These are phyloP conservation scores for Brevipalpus yothersi DNA, from an alignment of 1,140 invertebrate genomes.

Conservation along the genomic window DNA sequence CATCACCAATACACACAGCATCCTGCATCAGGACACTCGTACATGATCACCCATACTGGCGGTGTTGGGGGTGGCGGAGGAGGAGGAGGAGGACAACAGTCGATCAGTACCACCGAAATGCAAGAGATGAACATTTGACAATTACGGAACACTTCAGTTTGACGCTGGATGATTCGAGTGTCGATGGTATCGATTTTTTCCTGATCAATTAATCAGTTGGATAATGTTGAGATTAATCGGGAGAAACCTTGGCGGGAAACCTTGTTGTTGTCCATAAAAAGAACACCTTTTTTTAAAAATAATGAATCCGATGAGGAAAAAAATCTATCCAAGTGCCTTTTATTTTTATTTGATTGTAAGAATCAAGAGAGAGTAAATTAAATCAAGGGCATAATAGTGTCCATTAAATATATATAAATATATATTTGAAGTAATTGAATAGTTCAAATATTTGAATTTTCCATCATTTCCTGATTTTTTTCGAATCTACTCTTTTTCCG, in stretches of 20 bases:
- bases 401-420: too few relatives aligned
- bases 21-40: not conserved
- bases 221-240: not conserved
- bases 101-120: not conserved
- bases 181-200: not conserved
- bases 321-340: too few relatives aligned
- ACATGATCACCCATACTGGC: not conserved
- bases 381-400: too few relatives aligned
- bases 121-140: conserved; percentile 3
- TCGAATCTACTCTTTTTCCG: too few relatives aligned
- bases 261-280: not conserved
- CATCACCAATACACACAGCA: not conserved
- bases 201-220: not conserved
- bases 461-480: too few relatives aligned
- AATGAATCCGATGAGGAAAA: too few relatives aligned
- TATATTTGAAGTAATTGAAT: too few relatives aligned
- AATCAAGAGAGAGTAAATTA: too few relatives aligned
- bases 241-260: not conserved
- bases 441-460: too few relatives aligned
- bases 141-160: not conserved
- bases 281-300: too few relatives aligned
- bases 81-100: not conserved
- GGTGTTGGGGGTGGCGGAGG: not conserved
- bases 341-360: too few relatives aligned
- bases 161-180: not conserved